These are phyloP conservation scores for Phaedon cochleariae DNA, from an alignment of 2,888 invertebrate genomes.

Conservation along the genomic window DNA sequence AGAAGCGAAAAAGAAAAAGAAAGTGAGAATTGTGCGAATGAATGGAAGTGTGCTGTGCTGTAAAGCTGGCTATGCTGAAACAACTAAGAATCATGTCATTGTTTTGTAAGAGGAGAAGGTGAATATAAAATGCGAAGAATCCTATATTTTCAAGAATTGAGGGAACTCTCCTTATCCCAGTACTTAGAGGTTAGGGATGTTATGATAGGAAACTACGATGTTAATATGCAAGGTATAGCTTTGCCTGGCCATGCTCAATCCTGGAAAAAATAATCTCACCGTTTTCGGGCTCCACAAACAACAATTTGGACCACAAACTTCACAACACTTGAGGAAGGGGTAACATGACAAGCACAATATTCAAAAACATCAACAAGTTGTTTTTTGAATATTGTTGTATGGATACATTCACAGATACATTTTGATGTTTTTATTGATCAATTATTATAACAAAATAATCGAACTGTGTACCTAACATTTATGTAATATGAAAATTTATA, in stretches of 20 bases:
- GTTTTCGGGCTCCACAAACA: slow-evolving; percentile 40
- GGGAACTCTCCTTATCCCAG: slow-evolving; percentile 83
- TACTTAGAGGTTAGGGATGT: slow-evolving; percentile 61
- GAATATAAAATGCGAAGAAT: no score
- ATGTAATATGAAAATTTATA: slow-evolving; percentile 55
- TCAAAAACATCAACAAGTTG: slow-evolving; percentile 44
- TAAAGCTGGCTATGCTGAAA: slow-evolving; percentile 47
- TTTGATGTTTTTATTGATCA: slow-evolving; percentile 51
- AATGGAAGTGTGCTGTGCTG: slow-evolving; percentile 37
- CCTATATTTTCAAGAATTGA: slow-evolving; percentile 61
- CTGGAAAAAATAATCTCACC: slow-evolving; percentile 58
- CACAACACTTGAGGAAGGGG: slow-evolving; percentile 29
- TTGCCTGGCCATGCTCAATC: slow-evolving; percentile 53
- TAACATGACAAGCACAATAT: slow-evolving; percentile 40
- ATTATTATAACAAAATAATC: slow-evolving; percentile 57
- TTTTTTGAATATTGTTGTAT: slow-evolving; percentile 45
- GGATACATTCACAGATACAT: slow-evolving; percentile 38
- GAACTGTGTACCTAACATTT: slow-evolving; percentile 46
- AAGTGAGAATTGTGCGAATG: slow-evolving; percentile 28
- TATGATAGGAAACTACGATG: slow-evolving; percentile 46
- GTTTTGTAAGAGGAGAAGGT: slow-evolving; percentile 62
- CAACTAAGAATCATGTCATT: slow-evolving; percentile 24
- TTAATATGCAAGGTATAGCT: slow-evolving; percentile 49
- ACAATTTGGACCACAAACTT: slow-evolving; percentile 21
- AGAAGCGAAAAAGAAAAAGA: slow-evolving; percentile 21